Conservation (phyloP, 2,888 invertebrate genomes). For the Dasypolia templi region DNA sequence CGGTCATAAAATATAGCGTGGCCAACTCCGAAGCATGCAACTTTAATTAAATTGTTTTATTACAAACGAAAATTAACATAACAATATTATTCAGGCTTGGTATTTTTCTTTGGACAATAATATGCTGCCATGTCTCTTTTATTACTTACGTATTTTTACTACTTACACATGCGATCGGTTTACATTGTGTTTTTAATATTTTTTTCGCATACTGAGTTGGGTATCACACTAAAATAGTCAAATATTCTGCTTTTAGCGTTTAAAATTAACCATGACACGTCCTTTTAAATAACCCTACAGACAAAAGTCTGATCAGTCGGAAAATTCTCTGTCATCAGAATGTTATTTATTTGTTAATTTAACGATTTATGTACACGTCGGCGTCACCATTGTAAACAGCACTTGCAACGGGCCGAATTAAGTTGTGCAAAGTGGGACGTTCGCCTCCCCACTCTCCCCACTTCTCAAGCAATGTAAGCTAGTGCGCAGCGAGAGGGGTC, state of each 20-base stretch:
- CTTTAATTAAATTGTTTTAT: too few relatives aligned
- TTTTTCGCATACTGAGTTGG: neutral
- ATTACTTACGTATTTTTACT: too few relatives aligned
- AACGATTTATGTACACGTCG: too few relatives aligned
- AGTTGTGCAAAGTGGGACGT: too few relatives aligned
- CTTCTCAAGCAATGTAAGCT: too few relatives aligned
- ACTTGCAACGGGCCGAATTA: too few relatives aligned
- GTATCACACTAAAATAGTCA: neutral
- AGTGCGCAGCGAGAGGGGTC: too few relatives aligned
- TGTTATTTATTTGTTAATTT: neutral
- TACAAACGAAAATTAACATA: too few relatives aligned
- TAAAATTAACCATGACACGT: neutral
- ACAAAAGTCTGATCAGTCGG: neutral
- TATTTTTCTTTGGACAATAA: neutral
- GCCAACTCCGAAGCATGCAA: too few relatives aligned
- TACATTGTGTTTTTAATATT: neutral
- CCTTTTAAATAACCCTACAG: neutral
- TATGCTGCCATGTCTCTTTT: neutral
- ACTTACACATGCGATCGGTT: neutral
- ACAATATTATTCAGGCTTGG: too few relatives aligned
- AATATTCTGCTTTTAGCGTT: neutral
- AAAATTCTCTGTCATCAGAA: neutral
- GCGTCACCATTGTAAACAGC: too few relatives aligned
- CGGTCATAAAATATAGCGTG: neutral
- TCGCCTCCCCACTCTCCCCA: too few relatives aligned